Conservation (phyloP, 53 echinoderm and acorn worm genomes). For the Henricia sp. region DNA sequence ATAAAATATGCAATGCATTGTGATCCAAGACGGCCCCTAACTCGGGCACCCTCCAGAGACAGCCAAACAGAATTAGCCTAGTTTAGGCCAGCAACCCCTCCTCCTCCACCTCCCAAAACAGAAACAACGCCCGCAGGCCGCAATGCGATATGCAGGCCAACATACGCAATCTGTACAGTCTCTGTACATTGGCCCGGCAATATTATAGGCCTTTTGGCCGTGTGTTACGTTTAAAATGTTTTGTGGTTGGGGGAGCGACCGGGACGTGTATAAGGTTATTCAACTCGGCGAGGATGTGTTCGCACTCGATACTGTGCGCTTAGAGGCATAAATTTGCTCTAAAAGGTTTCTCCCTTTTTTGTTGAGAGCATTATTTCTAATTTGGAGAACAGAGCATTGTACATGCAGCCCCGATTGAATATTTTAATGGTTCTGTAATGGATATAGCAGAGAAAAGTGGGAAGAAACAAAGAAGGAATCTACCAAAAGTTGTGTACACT, state of each 20-base stretch:
- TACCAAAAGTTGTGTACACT: too few relatives aligned
- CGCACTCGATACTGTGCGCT: constrained; percentile 34
- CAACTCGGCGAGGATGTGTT: constrained; percentile 46
- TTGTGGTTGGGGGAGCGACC: constrained; percentile 2
- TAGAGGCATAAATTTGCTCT: constrained; percentile 13
- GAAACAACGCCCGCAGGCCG: constrained; percentile 58
- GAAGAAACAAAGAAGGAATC: too few relatives aligned
- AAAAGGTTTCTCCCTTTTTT: background rate
- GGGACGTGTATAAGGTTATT: constrained; percentile 34
- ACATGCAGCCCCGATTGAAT: too few relatives aligned
- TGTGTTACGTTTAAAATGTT: constrained; percentile 51
- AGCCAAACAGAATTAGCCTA: constrained; percentile 64
- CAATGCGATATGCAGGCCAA: constrained; percentile 59
- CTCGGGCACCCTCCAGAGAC: constrained; percentile 49
- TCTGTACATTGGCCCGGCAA: too few relatives aligned
- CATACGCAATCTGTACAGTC: constrained; percentile 56
- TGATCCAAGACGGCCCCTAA: constrained; percentile 41
- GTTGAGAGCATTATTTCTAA: background rate
- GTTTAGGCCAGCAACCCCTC: constrained; percentile 50
- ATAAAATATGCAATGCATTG: too few relatives aligned
- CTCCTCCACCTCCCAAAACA: constrained; percentile 55
- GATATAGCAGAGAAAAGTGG: too few relatives aligned
- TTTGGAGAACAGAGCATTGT: constrained; percentile 33
- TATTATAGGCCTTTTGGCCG: constrained; percentile 37
- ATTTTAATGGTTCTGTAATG: too few relatives aligned